Evolutionary conservation across 2,888 invertebrate genomes (phyloP), one percentile per base, ranked within the genome.

Genomic region (Caenorhabditis sp.): DNA sequence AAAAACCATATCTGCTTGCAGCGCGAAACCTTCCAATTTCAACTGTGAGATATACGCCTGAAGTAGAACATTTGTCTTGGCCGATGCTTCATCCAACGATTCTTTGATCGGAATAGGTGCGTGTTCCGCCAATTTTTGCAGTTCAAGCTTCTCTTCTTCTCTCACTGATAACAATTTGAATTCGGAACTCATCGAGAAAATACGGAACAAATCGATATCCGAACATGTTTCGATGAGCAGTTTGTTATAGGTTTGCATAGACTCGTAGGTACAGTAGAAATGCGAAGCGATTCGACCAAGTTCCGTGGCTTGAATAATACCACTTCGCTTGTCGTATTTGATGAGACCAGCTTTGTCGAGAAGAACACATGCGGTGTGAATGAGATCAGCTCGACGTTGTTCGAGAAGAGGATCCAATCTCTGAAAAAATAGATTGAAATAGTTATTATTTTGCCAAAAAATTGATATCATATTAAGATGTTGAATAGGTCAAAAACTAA

Each of bases 41-140:
- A 99, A 89, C 89, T 97, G 97, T 0, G 97, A 99, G 77, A 99
- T 97, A 90, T 97, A 99, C 0, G 97, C 96, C 89, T 86, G 87
- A 4, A 87, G 80, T n/a, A 87, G 75, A 36, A 88, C 85, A 63
- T 88, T 88, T 25, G 86, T 89, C 88, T 99, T 99, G 0, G 99
- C 99, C 70, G 94, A 94, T 0, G 97, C 93, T 88, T 99, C 99
- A 87, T 99, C 99, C 78, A 99, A 95, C 76, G 93, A 93, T 89
- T 99, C 99, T 88, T 99, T 99, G 81, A 99, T 97, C 0, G 99
- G 99, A 70, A 99, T 97, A 0, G 99, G 99, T 0, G 99, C 99
- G 86, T 96, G 91, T 83, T 92, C 93, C 91, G 94, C 93, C n/a
- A 99, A 90, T 88, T 97, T 99, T 84, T 95, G 94, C 77, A 99